Conservation (phyloP, 2,797 vertebrate species). For the Hylomyscus alleni region DNA sequence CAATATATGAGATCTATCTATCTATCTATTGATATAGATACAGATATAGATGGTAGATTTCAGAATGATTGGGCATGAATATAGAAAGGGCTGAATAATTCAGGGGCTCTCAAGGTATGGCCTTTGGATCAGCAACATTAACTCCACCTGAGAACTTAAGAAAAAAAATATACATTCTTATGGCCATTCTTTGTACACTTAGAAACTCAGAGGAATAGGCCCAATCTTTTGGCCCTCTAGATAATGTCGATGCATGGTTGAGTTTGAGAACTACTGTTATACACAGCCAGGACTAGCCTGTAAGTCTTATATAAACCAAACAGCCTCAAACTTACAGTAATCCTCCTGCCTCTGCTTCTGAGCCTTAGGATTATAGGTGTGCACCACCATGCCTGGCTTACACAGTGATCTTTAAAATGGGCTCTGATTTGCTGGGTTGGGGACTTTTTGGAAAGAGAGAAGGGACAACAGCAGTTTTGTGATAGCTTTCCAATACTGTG, state of each 20-base stretch:
- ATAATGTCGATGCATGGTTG: background rate
- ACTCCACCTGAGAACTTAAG: conserved; percentile 13
- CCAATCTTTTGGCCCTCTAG: background rate
- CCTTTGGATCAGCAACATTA: background rate
- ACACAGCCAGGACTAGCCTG: background rate
- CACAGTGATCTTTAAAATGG: background rate
- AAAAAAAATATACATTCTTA: conserved; percentile 1
- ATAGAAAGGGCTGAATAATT: background rate
- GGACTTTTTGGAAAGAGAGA: background rate
- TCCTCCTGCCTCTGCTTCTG: background rate
- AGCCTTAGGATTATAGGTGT: background rate
- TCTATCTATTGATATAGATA: too few species aligned
- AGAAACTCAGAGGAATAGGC: background rate
- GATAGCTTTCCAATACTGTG: background rate
- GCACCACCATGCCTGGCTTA: background rate
- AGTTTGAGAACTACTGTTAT: background rate
- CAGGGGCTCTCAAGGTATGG: conserved; percentile 43
- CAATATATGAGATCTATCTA: background rate
- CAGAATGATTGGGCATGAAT: background rate
- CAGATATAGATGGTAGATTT: background rate
- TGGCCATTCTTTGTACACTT: background rate
- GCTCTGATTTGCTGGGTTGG: background rate
- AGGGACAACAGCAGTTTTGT: background rate
- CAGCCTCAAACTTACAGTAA: background rate
- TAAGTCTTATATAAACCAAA: background rate